phyloP scores from a whole-genome alignment of 1,140 invertebrate species.

The Formica exsecta region DNA sequence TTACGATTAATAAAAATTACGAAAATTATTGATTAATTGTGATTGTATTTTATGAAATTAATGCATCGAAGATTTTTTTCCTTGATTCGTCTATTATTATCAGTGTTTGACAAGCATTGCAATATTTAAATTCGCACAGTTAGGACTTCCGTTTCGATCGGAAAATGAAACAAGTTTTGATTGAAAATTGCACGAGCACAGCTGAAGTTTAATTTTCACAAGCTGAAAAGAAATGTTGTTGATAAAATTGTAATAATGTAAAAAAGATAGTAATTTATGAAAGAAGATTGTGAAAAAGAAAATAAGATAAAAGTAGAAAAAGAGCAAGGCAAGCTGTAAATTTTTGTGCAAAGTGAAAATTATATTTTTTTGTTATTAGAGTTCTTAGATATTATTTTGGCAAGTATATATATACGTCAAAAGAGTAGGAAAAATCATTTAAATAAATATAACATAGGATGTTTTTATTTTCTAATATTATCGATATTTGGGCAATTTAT shows the following conservation, averaged over 20 bases:
- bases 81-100: constrained; percentile 1
- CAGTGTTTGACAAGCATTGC: constrained; percentile 32
- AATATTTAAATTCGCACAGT: constrained; percentile 38
- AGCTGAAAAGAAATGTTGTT: constrained; percentile 6
- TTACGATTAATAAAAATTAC: neutral
- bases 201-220: constrained; percentile 10
- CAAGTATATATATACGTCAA: neutral
- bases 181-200: neutral
- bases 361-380: neutral
- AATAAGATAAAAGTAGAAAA: constrained; percentile 1
- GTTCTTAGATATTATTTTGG: neutral
- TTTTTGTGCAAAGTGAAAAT: constrained; percentile 26
- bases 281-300: constrained; percentile 15
- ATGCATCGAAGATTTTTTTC: neutral
- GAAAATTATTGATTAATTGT: constrained; percentile 16
- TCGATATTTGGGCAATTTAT: neutral
- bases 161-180: constrained; percentile 11
- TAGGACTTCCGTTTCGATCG: neutral
- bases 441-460: neutral
- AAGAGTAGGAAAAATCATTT: neutral
- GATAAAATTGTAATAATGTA: neutral
- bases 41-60: constrained; percentile 23
- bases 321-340: constrained; percentile 17
- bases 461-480: constrained; percentile 38
- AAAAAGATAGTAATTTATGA: constrained; percentile 19